Conservation (phyloP, 2,888 invertebrate genomes). For the Orthonychiurus folsomi region DNA sequence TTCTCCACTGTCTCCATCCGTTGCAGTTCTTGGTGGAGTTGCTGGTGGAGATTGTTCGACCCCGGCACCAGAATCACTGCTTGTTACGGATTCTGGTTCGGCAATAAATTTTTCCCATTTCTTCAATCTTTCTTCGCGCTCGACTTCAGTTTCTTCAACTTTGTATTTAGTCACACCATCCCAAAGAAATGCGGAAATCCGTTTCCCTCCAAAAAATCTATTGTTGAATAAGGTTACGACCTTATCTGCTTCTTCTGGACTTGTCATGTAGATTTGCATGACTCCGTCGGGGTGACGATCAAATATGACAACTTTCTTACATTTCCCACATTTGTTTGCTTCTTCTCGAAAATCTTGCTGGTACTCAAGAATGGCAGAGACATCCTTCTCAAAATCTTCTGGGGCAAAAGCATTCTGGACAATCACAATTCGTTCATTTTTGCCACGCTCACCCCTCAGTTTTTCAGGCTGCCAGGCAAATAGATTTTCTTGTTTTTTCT, state of each 20-base stretch:
- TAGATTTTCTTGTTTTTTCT: constrained; percentile 83
- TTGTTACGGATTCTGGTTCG: constrained; percentile 43
- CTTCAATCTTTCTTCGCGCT: constrained; percentile 66
- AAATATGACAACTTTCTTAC: constrained; percentile 80
- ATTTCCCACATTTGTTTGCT: constrained; percentile 81
- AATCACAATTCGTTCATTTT: constrained; percentile 83
- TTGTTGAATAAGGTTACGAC: constrained; percentile 80
- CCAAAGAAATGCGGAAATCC: constrained; percentile 80
- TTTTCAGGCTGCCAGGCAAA: constrained; percentile 97
- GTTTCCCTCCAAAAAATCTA: constrained; percentile 78
- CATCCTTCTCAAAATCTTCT: constrained; percentile 78
- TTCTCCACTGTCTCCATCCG: neutral
- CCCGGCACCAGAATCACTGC: neutral
- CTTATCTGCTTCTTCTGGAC: constrained; percentile 82
- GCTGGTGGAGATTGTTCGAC: neutral
- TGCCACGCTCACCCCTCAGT: constrained; percentile 70
- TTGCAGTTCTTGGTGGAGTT: neutral
- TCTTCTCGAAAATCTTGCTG: constrained; percentile 83
- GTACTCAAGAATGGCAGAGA: constrained; percentile 77
- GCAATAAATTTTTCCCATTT: constrained; percentile 83
- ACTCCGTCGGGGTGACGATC: constrained; percentile 93
- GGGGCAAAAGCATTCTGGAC: constrained; percentile 88
- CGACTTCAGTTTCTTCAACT: constrained; percentile 81
- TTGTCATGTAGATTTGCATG: constrained; percentile 80
- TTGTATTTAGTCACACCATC: constrained; percentile 91